Percentiles rank a stretch among this genome's conserved stretches.
Conservation (phyloP, 2,113 vertebrate genomes). For the Microcebus lehilahytsara region DNA sequence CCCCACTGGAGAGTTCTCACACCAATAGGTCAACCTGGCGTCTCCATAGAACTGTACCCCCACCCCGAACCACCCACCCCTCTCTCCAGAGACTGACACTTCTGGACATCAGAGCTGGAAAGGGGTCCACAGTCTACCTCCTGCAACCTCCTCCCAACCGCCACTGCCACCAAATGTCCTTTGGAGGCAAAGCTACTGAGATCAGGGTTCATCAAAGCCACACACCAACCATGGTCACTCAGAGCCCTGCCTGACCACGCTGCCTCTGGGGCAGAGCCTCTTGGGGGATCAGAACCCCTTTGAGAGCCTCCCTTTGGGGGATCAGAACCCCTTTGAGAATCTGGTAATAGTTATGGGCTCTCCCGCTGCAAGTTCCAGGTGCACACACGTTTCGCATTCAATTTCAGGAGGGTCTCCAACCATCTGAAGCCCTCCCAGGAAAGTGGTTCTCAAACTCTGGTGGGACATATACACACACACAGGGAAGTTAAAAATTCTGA, state of each 20-base stretch:
- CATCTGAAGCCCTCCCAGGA: background rate
- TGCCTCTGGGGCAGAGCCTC: background rate
- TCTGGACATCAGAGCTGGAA: background rate
- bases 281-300: background rate
- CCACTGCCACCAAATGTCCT: background rate
- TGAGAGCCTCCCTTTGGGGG: background rate
- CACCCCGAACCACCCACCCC: accelerated
- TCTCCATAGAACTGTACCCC: background rate
- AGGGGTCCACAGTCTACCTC: background rate
- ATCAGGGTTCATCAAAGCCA: background rate
- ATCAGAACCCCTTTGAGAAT: background rate
- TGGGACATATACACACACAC: background rate
- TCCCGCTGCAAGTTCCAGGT: background rate
- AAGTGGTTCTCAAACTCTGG: background rate
- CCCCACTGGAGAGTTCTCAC: background rate
- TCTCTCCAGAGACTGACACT: background rate
- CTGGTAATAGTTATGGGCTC: background rate
- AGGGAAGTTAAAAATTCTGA: background rate
- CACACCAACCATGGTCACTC: background rate
- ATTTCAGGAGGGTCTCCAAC: background rate
- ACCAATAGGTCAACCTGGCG: background rate
- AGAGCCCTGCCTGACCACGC: background rate
- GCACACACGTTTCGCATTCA: background rate
- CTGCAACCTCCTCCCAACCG: background rate
- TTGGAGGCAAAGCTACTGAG: background rate